Base-by-base conservation (phyloP, 2,888 invertebrate genomes). In the Eudasyphora cyanicolor region DNA sequence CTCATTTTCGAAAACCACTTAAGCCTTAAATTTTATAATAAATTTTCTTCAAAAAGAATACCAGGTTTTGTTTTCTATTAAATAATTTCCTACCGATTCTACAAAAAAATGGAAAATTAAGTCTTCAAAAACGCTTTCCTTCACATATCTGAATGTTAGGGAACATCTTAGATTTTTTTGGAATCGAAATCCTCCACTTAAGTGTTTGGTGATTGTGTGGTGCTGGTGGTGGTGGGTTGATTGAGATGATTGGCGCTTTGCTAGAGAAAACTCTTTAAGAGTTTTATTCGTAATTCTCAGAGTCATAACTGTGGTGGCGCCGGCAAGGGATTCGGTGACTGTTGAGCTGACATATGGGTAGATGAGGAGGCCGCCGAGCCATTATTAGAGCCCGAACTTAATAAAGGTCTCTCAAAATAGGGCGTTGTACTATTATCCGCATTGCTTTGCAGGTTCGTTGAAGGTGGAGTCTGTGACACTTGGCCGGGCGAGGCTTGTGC, bases 221-320 rank as follows among this genome's bases (percentile, higher is more conserved):
- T 62, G 76, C 19, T 73, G 73, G 7, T 24, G 10, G 45, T 64
- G 29, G 54, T n/a, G 60, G 73, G 79, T 69, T 76, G 74, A 62
- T 80, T 62, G 19, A 57, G 38, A 12, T 14, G 7, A 29, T 73
- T 29, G 60, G 74, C 12, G 35, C 71, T 71, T 74, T 78, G 78
- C 82, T 90, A 90, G 38, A 90, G 89, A 82, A 92, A 92, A 88
- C 92, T 92, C 89, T 91, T 92, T 86, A 91, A 91, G 87, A 92
- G 88, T 86, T 92, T 88, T 76, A 90, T 90, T 45, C 91, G 90
- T 82, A 92, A 88, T 87, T 92, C 91, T 92, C 92, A 92, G 86
- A 92, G 92, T 92, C 92, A 92, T 92, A 92, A 92, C 85, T 92
- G 92, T 17, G 91, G 91, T 85, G 91, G 90, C 17, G 86, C 87